Conservation (phyloP, 2,888 invertebrate genomes). For the Zhuqinia jingwanae region DNA sequence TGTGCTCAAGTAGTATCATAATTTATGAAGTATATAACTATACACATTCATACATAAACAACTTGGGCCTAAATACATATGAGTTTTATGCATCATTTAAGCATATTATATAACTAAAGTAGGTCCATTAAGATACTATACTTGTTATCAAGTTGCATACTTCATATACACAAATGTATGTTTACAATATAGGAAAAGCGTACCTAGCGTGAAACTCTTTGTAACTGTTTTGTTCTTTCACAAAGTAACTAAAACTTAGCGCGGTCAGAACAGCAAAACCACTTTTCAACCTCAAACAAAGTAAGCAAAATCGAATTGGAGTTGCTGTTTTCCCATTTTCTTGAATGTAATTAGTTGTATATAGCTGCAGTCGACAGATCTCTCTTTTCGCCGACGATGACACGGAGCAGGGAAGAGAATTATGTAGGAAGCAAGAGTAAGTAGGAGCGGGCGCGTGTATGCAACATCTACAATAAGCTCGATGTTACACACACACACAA, state of each 20-base stretch:
- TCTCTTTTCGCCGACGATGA: slow-evolving; percentile 42
- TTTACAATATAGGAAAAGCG: slow-evolving; percentile 31
- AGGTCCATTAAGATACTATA: neutral
- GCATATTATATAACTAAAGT: neutral
- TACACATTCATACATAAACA: neutral
- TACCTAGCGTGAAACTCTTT: slow-evolving; percentile 44
- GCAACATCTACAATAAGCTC: too few relatives aligned
- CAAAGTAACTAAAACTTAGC: slow-evolving; percentile 56
- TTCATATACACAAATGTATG: neutral
- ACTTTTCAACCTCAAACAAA: slow-evolving; percentile 67
- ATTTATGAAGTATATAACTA: neutral
- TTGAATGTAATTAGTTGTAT: slow-evolving; percentile 68
- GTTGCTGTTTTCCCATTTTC: slow-evolving; percentile 63
- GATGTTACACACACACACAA: neutral
- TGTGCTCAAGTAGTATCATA: neutral
- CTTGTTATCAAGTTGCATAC: neutral
- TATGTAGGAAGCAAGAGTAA: neutral
- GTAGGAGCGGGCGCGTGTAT: neutral
- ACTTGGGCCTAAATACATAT: too few relatives aligned
- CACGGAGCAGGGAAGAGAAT: slow-evolving; percentile 43
- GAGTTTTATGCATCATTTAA: slow-evolving; percentile 35
- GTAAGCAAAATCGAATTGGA: slow-evolving; percentile 62
- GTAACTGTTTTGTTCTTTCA: slow-evolving; percentile 39
- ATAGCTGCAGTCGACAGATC: slow-evolving; percentile 65
- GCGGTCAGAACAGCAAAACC: slow-evolving; percentile 39